phyloP scores from a whole-genome alignment of 2,888 invertebrate genomes.

The Drosophila subquinaria region DNA sequence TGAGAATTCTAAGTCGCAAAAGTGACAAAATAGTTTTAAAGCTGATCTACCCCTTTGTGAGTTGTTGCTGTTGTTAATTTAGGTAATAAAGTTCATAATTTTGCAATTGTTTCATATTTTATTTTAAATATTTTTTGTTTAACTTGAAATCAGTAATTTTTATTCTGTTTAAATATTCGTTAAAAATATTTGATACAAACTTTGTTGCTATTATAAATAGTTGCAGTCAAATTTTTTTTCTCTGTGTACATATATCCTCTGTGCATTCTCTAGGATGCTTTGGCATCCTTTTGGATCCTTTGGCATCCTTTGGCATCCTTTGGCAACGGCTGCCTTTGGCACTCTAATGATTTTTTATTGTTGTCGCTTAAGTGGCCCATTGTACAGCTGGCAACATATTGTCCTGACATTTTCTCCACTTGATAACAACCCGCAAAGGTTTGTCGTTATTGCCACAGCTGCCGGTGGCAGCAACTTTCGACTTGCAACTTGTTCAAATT shows the following conservation, averaged over 20 bases:
- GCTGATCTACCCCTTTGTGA: too few species aligned
- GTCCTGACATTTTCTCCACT: slow-evolving; percentile 52
- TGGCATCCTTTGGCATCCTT: slow-evolving; percentile 36
- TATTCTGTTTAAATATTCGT: too few species aligned
- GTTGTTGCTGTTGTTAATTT: too few species aligned
- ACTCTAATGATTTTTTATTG: slow-evolving; percentile 79
- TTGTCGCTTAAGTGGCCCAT: slow-evolving; percentile 78
- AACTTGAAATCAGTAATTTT: too few species aligned
- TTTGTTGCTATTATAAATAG: too few species aligned
- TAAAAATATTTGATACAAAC: too few species aligned
- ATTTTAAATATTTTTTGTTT: too few species aligned
- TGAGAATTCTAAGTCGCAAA: too few species aligned
- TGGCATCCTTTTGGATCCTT: slow-evolving; percentile 38
- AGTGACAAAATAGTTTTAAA: too few species aligned
- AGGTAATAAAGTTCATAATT: too few species aligned
- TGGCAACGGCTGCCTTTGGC: slow-evolving; percentile 62
- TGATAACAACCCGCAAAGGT: slow-evolving; percentile 18
- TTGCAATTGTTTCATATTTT: too few species aligned
- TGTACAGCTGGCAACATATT: slow-evolving; percentile 79
- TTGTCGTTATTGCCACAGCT: slow-evolving; percentile 24
- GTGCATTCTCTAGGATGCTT: slow-evolving; percentile 42
- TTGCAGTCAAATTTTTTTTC: not conserved
- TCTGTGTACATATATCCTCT: slow-evolving; percentile 33
- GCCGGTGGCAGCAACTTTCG: slow-evolving; percentile 18
- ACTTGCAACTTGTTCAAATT: slow-evolving; percentile 34